Evolutionary conservation across 1,140 invertebrate genomes (phyloP).

Genomic region (Drosophila sproati): DNA sequence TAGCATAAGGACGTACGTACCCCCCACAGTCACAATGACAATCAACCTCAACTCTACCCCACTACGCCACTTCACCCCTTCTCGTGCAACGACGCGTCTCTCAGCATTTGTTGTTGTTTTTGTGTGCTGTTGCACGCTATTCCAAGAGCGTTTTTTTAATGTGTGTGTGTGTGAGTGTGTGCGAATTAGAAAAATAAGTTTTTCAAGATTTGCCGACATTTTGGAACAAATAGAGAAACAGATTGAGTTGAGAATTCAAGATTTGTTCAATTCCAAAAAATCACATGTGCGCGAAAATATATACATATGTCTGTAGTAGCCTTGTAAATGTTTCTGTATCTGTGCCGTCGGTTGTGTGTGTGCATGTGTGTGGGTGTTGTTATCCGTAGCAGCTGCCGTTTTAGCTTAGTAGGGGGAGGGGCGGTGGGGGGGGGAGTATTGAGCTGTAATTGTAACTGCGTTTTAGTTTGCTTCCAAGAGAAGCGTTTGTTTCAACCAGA

Average conservation of each 20-base stretch:
- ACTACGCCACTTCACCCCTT: background rate
- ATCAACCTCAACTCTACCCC: conserved; percentile 6
- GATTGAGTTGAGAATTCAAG: conserved; percentile 8
- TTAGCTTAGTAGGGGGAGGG: background rate
- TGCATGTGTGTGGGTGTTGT: conserved; percentile 32
- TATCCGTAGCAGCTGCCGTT: conserved; percentile 37
- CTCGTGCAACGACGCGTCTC: conserved; percentile 13
- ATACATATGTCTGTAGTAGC: conserved; percentile 24
- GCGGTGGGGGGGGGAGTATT: conserved; percentile 13
- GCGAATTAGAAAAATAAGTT: conserved; percentile 33
- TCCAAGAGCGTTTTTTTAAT: conserved; percentile 23
- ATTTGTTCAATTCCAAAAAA: conserved; percentile 20
- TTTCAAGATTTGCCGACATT: conserved; percentile 12
- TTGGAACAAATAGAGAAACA: conserved; percentile 8
- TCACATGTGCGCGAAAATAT: conserved; percentile 46
- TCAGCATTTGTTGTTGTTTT: conserved; percentile 40
- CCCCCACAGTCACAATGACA: background rate
- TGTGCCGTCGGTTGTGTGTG: conserved; percentile 8
- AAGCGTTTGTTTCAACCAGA: conserved; percentile 4
- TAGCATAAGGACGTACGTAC: conserved; percentile 16
- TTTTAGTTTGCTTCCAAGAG: conserved; percentile 34
- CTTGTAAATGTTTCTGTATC: conserved; percentile 29
- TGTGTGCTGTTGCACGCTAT: conserved; percentile 39
- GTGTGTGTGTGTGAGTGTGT: conserved; percentile 20
- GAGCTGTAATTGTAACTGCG: conserved; percentile 39